Evolutionary conservation across 2,113 vertebrate genomes (phyloP), one percentile per base, ranked within the genome.

Genomic region (Solenodon paradoxus): DNA sequence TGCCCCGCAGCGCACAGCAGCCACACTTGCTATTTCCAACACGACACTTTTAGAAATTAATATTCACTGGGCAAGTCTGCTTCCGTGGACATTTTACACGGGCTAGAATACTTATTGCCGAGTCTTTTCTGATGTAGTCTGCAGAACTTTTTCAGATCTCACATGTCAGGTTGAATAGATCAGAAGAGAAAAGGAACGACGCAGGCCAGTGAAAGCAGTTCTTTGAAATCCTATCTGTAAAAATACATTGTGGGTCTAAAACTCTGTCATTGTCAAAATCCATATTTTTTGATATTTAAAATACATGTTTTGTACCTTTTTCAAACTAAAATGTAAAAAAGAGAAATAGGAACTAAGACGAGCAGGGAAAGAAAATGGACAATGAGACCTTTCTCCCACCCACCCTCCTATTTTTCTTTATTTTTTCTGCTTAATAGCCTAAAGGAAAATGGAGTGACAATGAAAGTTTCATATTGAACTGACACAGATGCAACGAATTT

Each of bases 391-490:
- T 3, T 42, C 28, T 79, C 9, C n/a, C 26, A 38, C 28, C 10
- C 17, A 7, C 38, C 7, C 75, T 51, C 87, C 93, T 64, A 5
- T n/a, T 79, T 47, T 77, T 63, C 71, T 92, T 61, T 35, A 57
- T 64, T 84, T 93, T 17, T 69, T 90, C 38, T 22, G 45, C 19
- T 68, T 93, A 68, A 85, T 95, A 90, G 42, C 82, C 68, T 95
- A 13, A 94, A 95, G 84, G 57, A 78, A 93, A 86, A 72, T 42
- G 42, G 59, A 55, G 28, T 95, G 85, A 97, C 97, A 92, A 96
- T 79, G 72, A 81, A 94, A 94, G 87, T 97, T 97, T 98, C 89
- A 85, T 96, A 42, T 90, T 96, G 96, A 97, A 88, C 92, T 87
- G 90, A 94, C 59, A 93, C 83, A 66, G 87, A 97, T 96, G 49